Evolutionary conservation across 35 echinoderm and acorn worm species (phyloP).

Genomic region (Chiridota heheva): DNA sequence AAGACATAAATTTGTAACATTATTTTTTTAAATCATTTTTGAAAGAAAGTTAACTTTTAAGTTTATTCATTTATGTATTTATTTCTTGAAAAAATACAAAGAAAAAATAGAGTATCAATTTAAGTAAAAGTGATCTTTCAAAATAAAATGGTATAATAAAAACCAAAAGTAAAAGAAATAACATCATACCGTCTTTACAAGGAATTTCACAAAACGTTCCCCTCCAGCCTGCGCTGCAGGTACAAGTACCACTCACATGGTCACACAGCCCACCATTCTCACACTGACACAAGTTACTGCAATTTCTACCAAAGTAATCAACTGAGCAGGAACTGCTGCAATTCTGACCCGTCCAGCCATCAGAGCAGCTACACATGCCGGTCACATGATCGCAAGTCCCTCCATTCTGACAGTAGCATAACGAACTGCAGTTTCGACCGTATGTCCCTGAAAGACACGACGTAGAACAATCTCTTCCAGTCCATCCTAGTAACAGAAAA

Average conservation of each 20-base stretch:
- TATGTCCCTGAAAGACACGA: conserved; percentile 53
- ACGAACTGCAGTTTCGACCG: conserved; percentile 50
- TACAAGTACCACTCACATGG: conserved; percentile 26
- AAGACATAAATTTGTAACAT: no score
- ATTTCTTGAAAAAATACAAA: no score
- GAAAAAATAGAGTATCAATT: no score
- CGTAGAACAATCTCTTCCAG: no score
- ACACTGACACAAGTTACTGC: conserved; percentile 46
- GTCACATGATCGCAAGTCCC: no score
- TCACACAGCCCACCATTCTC: conserved; percentile 43
- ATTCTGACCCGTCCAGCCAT: conserved; percentile 50
- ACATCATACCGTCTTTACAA: conserved; percentile 49
- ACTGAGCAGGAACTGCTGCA: conserved; percentile 55
- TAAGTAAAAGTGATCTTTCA: no score
- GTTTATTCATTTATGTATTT: no score
- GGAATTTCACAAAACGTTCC: conserved; percentile 46
- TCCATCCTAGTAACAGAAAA: no score
- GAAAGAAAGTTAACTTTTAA: no score
- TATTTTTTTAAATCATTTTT: no score
- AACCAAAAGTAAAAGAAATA: background rate
- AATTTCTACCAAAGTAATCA: conserved; percentile 54
- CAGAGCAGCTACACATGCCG: conserved; percentile 46
- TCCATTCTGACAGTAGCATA: conserved; percentile 73
- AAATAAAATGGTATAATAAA: no score
- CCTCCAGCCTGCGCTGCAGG: conserved; percentile 55